Conservation (phyloP, 2,797 vertebrate species). For the Anableps anableps region DNA sequence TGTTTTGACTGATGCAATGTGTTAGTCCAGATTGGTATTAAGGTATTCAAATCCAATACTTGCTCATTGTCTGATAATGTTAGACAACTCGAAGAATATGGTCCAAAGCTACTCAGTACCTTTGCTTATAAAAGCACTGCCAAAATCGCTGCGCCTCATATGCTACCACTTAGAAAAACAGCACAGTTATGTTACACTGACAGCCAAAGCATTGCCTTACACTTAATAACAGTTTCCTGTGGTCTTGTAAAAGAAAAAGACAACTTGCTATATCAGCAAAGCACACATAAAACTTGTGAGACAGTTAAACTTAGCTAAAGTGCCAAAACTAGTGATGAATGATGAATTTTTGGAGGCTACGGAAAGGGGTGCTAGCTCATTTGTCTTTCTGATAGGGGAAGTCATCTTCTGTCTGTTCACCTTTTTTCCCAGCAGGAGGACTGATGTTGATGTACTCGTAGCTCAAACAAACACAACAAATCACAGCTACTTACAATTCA, state of each 20-base stretch:
- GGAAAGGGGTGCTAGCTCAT: conserved; percentile 46
- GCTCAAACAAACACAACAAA: conserved; percentile 55
- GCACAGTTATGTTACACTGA: conserved; percentile 57
- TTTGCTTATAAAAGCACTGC: conserved; percentile 56
- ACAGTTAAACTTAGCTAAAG: conserved; percentile 48
- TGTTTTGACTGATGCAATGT: conserved; percentile 20
- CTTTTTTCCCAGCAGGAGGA: conserved; percentile 23
- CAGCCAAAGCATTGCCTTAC: conserved; percentile 51
- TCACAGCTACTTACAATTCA: conserved; percentile 29
- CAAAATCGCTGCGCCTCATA: conserved; percentile 55
- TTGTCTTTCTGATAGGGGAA: conserved; percentile 61
- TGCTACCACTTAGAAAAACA: conserved; percentile 70
- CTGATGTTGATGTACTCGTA: conserved; percentile 38
- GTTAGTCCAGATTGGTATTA: conserved; percentile 32
- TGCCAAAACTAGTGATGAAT: conserved; percentile 48
- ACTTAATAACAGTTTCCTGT: conserved; percentile 67
- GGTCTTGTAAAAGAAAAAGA: conserved; percentile 48
- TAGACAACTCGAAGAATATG: conserved; percentile 56
- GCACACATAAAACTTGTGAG: conserved; percentile 41
- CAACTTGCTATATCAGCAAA: conserved; percentile 65
- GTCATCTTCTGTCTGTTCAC: conserved; percentile 52
- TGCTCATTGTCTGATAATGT: conserved; percentile 20
- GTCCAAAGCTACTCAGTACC: conserved; percentile 49
- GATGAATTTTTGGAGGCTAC: conserved; percentile 52
- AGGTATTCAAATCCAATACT: conserved; percentile 27